Evolutionary conservation across 2,113 vertebrate genomes (phyloP).

Genomic region (Oryzias curvinotus): DNA sequence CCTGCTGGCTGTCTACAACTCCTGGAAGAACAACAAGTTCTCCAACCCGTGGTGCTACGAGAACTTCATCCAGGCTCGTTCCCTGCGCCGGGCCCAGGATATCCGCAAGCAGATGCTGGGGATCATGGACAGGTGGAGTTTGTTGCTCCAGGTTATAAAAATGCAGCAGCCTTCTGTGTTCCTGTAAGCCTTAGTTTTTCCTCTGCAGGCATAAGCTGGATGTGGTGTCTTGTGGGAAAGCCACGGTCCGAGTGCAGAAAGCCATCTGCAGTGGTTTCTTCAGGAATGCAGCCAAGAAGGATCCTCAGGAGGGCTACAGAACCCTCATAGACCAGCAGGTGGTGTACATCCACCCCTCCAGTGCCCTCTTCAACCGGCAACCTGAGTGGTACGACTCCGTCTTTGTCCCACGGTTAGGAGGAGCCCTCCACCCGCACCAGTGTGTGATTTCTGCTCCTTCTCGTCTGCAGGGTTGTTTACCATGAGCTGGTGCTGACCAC

Average conservation of each 20-base stretch:
- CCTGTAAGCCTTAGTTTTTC: not conserved
- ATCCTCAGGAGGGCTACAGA: slow-evolving; percentile 96
- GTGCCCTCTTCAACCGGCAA: slow-evolving; percentile 96
- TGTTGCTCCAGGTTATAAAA: too few relatives aligned
- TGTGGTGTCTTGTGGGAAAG: slow-evolving; percentile 96
- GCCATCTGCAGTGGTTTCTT: slow-evolving; percentile 99
- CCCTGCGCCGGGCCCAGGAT: slow-evolving; percentile 91
- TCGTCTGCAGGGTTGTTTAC: slow-evolving; percentile 89
- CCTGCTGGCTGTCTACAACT: slow-evolving; percentile 97
- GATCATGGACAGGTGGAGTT: slow-evolving; percentile 91
- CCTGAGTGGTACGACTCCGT: slow-evolving; percentile 87
- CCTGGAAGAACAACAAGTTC: slow-evolving; percentile 99
- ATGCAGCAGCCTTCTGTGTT: too few relatives aligned
- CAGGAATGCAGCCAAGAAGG: slow-evolving; percentile 96
- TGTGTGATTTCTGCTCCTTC: not conserved
- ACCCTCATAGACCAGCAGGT: slow-evolving; percentile 98
- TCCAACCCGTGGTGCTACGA: slow-evolving; percentile 99
- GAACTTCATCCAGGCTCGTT: slow-evolving; percentile 97
- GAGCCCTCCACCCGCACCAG: too few relatives aligned
- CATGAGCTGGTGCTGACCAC: slow-evolving; percentile 97
- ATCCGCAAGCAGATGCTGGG: slow-evolving; percentile 99
- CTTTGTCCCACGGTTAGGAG: not conserved
- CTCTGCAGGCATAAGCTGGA: slow-evolving; percentile 92
- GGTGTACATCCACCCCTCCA: slow-evolving; percentile 98
- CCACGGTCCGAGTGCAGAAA: slow-evolving; percentile 95